These are phyloP conservation scores for Rhopalosiphum nymphaeae DNA, from an alignment of 2,888 invertebrate genomes.

Conservation along the genomic window DNA sequence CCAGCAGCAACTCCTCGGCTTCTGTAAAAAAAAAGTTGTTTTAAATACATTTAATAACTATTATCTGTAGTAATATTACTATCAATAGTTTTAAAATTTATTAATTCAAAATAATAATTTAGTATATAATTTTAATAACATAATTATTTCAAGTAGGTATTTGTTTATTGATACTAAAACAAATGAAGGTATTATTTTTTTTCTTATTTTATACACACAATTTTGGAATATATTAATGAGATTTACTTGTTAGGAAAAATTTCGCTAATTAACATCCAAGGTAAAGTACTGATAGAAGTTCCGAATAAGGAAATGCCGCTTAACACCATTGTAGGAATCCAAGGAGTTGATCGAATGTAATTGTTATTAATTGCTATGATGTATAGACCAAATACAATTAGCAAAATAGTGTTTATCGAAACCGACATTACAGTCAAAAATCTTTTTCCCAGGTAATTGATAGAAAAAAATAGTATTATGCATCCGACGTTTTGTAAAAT, in stretches of 20 bases:
- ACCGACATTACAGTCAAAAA: slow-evolving; percentile 62
- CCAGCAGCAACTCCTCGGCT: slow-evolving; percentile 48
- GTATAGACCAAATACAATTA: slow-evolving; percentile 55
- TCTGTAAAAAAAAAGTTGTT: background rate
- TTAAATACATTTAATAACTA: background rate
- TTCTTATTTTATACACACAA: background rate
- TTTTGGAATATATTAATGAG: background rate
- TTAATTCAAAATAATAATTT: background rate
- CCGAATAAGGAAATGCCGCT: slow-evolving; percentile 9
- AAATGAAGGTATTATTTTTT: background rate
- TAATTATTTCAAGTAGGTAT: background rate
- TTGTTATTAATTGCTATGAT: slow-evolving; percentile 24
- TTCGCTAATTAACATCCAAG: slow-evolving; percentile 45
- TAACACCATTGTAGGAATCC: slow-evolving; percentile 11
- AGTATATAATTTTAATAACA: background rate
- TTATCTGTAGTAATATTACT: background rate
- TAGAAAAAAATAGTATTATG: slow-evolving; percentile 39
- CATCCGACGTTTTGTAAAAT: slow-evolving; percentile 57
- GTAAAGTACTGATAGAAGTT: background rate
- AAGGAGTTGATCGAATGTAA: background rate
- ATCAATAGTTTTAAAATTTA: background rate
- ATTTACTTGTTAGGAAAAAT: slow-evolving; percentile 52
- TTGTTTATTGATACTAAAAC: background rate
- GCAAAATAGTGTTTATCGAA: slow-evolving; percentile 41
- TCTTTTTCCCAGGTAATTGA: slow-evolving; percentile 66